Evolutionary conservation across 2,888 invertebrate species (phyloP).

Genomic region (Rugalucina vietnamica): DNA sequence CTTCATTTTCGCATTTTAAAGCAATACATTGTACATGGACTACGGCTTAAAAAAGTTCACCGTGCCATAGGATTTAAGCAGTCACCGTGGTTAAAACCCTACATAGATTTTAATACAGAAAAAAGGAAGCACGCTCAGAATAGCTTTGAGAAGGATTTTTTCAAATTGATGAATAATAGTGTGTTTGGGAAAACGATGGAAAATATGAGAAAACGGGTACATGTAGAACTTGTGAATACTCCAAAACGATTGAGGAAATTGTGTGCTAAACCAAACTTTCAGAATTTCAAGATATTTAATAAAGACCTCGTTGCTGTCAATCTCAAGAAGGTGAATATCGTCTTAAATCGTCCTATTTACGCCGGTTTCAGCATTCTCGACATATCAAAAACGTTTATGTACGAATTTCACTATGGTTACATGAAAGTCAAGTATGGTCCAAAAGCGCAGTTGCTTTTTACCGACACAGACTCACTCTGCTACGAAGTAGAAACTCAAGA

Average conservation of each 20-base stretch:
- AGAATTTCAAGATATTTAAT: not conserved
- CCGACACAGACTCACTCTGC: slow-evolving; percentile 28
- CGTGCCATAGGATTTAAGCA: slow-evolving; percentile 76
- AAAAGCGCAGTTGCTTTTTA: slow-evolving; percentile 25
- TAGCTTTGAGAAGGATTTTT: slow-evolving; percentile 80
- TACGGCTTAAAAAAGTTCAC: slow-evolving; percentile 65
- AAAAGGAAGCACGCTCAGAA: slow-evolving; percentile 70
- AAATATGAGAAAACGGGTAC: slow-evolving; percentile 81
- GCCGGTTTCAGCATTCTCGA: slow-evolving; percentile 10
- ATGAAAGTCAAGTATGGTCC: slow-evolving; percentile 21
- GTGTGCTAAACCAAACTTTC: not conserved
- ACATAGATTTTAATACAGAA: slow-evolving; percentile 70
- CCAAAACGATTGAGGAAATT: slow-evolving; percentile 1
- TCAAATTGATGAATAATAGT: slow-evolving; percentile 69
- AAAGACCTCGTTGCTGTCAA: not conserved
- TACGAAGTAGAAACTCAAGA: slow-evolving; percentile 20
- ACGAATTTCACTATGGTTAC: slow-evolving; percentile 36
- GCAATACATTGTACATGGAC: not conserved
- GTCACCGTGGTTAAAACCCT: slow-evolving; percentile 60
- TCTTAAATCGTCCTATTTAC: slow-evolving; percentile 15
- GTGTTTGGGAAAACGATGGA: slow-evolving; percentile 83
- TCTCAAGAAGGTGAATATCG: slow-evolving; percentile 1
- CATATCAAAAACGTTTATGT: slow-evolving; percentile 27
- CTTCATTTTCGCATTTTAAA: not conserved
- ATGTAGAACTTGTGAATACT: slow-evolving; percentile 42